Conservation (phyloP, 2,113 vertebrate species). For the Bujurquina vittata region DNA sequence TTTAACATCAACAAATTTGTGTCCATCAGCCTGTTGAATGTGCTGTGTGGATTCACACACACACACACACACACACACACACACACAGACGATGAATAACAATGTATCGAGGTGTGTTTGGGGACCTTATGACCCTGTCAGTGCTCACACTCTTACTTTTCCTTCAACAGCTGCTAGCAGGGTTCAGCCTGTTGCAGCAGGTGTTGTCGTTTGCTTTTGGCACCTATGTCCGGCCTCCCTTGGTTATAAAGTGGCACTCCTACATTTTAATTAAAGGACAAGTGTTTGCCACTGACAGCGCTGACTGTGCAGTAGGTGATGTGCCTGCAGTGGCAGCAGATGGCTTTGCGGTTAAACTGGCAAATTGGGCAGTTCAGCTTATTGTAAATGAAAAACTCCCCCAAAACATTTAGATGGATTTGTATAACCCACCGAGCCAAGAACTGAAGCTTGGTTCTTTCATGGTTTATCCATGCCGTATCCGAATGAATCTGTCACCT, state of each 20-base stretch:
- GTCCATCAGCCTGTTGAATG: not conserved
- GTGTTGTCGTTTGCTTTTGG: conserved; percentile 36
- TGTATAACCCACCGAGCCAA: not conserved
- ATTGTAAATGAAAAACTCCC: not conserved
- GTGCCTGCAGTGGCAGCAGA: conserved; percentile 32
- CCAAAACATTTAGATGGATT: not conserved
- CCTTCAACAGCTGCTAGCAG: not conserved
- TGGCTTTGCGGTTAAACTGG: conserved; percentile 23
- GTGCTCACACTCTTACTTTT: not conserved
- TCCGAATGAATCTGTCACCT: no score
- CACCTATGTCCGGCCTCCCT: not conserved
- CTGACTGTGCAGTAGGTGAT: conserved; percentile 29
- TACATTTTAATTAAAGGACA: conserved; percentile 44
- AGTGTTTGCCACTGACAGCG: conserved; percentile 7
- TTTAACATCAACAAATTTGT: not conserved
- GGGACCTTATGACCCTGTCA: not conserved
- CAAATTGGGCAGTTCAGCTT: not conserved
- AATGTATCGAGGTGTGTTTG: not conserved
- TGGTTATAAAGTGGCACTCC: conserved; percentile 27
- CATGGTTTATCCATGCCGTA: no score
- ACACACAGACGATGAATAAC: no score
- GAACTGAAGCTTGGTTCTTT: no score
- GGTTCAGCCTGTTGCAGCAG: conserved; percentile 12
- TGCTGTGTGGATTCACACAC: not conserved
- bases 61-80: not conserved